Evolutionary conservation across 2,113 vertebrate genomes (phyloP), one percentile per base, ranked within the genome.

Genomic region (Tupaia tana): DNA sequence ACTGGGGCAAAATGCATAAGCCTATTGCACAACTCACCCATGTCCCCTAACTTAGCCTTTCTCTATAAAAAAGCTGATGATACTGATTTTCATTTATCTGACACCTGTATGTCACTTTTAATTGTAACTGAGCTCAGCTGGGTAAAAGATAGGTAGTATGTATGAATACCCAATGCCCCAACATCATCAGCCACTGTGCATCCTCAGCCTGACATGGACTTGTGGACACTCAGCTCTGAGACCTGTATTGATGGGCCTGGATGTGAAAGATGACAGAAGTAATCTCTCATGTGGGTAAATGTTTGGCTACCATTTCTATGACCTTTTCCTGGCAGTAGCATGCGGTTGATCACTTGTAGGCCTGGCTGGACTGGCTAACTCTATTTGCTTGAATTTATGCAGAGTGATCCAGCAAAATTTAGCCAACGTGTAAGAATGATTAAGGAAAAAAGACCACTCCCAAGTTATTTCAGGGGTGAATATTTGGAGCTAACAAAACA

Each of bases 401-500:
- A 66, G 54, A 89, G 58, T 80, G 70, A 82, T 27, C 61, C 77
- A 89, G 34, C 13, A 74, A 78, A 54, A 91, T 59, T 94, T 94
- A 74, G 54, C 29, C 56, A 24, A 82, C 27, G 31, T 22, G 13
- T 87, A 85, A 86, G 58, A 56, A 92, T 59, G 22, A 86, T 71
- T 27, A 83, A 73, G 29, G 56, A 13, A 88, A 8, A 31, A 77
- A 91, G 59, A 64, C 34, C 31, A 9, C 20, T 15, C 22, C 20
- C 2, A 87, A 85, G 82, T 93, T 87, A 86, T 81, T 96, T 70
- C 13, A 90, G 82, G 24, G 83, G 88, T 88, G n/a, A 19, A 54
- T 73, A 80, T 94, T 86, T 79, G 67, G 78, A 90, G 31, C 85
- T 91, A 92, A 74, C 54, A 95, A 89, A 88, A 82, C 74, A 79